Base-by-base conservation (phyloP, 2,113 vertebrate genomes). In the Otus sunia region DNA sequence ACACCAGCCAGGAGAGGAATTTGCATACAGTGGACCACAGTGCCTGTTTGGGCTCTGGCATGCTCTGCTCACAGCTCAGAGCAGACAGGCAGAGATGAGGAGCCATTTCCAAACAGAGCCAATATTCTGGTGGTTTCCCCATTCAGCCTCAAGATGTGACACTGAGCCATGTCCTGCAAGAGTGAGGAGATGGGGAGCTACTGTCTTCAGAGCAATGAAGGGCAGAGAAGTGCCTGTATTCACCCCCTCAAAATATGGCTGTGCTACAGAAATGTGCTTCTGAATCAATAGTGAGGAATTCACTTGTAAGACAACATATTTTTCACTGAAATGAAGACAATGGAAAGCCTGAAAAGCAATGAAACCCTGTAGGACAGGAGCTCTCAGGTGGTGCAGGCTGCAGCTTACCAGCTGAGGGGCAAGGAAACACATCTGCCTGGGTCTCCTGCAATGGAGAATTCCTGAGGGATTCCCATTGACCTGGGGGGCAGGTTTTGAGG, bases 381-480 rank as follows among this genome's bases (percentile, higher is more conserved):
- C 21, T 43, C 36, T 75, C 20, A n/a, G 49, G 22, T 2, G 4
- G 18, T 0, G 1, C 15, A 41, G 34, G 19, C 49, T 75, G 71
- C 59, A 50, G 14, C 17, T 88, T 76, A 63, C 34, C 34, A 36
- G 64, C 21, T 3, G 3, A 73, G n/a, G 18, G 34, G 15, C 1
- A 9, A 55, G 39, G 56, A 34, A 45, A 15, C 5, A 4, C 37
- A 53, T 20, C 37, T 71, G 12, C 23, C 30, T n/a, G 20, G 13
- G 15, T 29, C 22, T 58, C 45, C 26, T 37, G 7, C 4, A 1
- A 58, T 1, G 1, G 43, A 62, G 62, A 75, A 68, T 68, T 39
- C 58, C 58, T 2, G 6, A 83, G 59, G 39, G 41, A 50, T 30
- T 71, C 21, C 47, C 1, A 0, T 15, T 0, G 0, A 58, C 29